phyloP scores from a whole-genome alignment of 2,888 invertebrate species.

The Perizoma flavofasciatum region DNA sequence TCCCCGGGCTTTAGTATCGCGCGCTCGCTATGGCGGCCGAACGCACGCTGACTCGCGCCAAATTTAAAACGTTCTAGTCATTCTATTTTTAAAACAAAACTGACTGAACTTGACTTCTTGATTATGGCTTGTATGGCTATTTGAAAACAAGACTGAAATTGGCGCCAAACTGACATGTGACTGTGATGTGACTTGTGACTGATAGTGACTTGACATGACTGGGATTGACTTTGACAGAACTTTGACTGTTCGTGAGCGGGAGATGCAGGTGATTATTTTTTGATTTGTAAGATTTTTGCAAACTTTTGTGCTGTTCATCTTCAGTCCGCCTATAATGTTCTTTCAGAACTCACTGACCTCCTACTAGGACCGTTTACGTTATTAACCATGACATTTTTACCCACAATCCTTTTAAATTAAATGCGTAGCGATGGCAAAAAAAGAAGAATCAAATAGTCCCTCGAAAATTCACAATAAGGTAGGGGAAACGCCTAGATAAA shows the following conservation, averaged over 20 bases:
- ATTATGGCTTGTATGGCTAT: no score
- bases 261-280: slow-evolving; percentile 46
- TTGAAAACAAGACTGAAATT: slow-evolving; percentile 36
- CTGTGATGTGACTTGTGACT: slow-evolving; percentile 43
- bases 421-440: no score
- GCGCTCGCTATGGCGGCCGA: slow-evolving; percentile 67
- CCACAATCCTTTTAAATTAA: no score
- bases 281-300: not conserved
- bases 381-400: no score
- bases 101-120: no score
- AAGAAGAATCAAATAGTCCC: no score
- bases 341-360: no score
- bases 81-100: slow-evolving; percentile 42
- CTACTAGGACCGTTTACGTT: no score
- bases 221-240: slow-evolving; percentile 47
- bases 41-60: slow-evolving; percentile 61
- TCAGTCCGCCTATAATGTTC: no score
- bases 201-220: slow-evolving; percentile 47
- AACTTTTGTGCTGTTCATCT: no score
- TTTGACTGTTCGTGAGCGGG: slow-evolving; percentile 41
- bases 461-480: no score
- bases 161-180: slow-evolving; percentile 38
- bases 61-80: slow-evolving; percentile 69
- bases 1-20: slow-evolving; percentile 63
- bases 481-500: no score